Base-by-base conservation (phyloP, 2,113 vertebrate species). In the Pedionomus torquatus region DNA sequence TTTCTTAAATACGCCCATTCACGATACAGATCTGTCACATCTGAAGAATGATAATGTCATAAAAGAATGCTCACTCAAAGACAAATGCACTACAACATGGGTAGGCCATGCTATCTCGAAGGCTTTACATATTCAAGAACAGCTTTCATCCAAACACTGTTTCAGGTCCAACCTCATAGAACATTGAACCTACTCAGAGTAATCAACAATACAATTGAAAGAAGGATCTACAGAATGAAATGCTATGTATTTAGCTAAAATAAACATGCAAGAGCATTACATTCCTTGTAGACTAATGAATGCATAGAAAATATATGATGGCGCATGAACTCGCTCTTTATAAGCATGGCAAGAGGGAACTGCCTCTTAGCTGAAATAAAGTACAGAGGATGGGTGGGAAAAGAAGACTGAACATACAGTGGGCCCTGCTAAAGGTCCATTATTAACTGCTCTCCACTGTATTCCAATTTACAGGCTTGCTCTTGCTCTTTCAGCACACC, bases 401-500 rank as follows among this genome's bases (percentile, higher is more conserved):
- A 83, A 89, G 66, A 89, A 95, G 88, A 55, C 6, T 63, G 60
- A 75, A 33, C 7, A 2, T 60, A 78, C 10, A 81, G n/a, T 44
- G 24, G 58, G 21, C 41, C 26, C 30, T 70, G 46, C 82, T 48
- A 94, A 69, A 94, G 35, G 31, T 51, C 77, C 83, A 49, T 84
- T 83, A 76, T 58, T 75, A 76, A 79, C 57, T 74, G 19, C 75
- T 87, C 90, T 92, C 69, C 82, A 44, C 78, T 21, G 2, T 65
- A 52, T 71, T 88, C 74, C 69, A 11, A 15, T 97, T 97, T 88
- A 87, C 5, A 13, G 89, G 79, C 65, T n/a, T 82, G 79, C 80
- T 93, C 79, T 80, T 69, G 61, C 91, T 92, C 83, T 75, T 96
- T 97, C 92, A 97, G 95, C 61, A 85, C 11, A 25, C 81, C 16